phyloP scores from a whole-genome alignment of 2,797 vertebrate species.

The Phoebastria nigripes region DNA sequence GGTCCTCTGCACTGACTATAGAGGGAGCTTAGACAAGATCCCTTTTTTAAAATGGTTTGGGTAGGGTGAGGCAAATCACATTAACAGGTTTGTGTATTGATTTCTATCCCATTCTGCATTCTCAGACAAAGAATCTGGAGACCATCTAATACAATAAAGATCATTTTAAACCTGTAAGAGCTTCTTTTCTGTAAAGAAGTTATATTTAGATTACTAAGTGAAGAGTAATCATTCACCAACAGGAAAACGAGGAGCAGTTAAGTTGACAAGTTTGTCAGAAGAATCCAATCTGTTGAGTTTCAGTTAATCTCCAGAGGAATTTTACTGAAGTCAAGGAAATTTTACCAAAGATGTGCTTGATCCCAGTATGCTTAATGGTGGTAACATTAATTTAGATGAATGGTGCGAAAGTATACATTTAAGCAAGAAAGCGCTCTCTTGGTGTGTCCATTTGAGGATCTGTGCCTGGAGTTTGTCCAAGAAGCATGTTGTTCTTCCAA shows the following conservation, averaged over 20 bases:
- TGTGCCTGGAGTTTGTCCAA: not conserved
- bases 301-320: not conserved
- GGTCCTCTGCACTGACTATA: not conserved
- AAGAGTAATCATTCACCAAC: not conserved
- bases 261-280: not conserved
- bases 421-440: not conserved
- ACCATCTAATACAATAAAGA: not conserved
- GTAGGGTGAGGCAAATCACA: not conserved
- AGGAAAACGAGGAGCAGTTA: not conserved
- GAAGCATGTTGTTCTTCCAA: not conserved
- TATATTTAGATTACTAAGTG: not conserved
- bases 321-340: not conserved
- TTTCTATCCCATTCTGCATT: not conserved
- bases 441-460: not conserved
- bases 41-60: not conserved
- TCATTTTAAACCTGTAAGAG: not conserved
- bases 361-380: not conserved
- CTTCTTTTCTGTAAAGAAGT: not conserved
- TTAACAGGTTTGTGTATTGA: not conserved
- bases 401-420: not conserved
- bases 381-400: not conserved
- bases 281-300: not conserved
- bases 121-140: not conserved
- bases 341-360: not conserved
- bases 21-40: not conserved